phyloP scores from a whole-genome alignment of 1,140 invertebrate genomes.

The Platorchestia sp. region DNA sequence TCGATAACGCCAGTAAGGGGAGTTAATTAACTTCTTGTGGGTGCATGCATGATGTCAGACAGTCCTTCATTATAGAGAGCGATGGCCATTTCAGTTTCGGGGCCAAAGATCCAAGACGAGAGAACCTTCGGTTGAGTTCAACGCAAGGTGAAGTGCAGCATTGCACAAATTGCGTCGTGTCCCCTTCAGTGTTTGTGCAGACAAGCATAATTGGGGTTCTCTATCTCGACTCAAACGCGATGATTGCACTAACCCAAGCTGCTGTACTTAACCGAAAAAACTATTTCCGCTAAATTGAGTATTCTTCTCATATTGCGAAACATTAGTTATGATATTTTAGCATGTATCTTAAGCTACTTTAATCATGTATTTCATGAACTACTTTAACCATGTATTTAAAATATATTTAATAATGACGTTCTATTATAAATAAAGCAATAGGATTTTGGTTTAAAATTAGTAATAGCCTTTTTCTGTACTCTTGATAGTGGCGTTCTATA shows the following conservation, averaged over 20 bases:
- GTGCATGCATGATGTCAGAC: slow-evolving; percentile 44
- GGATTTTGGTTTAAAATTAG: no score
- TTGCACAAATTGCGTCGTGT: slow-evolving; percentile 50
- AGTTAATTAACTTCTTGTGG: slow-evolving; percentile 53
- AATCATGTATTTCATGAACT: no score
- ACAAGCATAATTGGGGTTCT: not conserved
- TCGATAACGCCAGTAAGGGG: slow-evolving; percentile 21
- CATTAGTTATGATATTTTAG: not conserved
- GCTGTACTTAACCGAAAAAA: not conserved
- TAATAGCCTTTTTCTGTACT: no score
- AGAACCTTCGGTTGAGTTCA: not conserved
- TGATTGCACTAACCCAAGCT: not conserved
- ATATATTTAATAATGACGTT: no score
- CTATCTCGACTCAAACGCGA: not conserved
- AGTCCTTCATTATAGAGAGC: slow-evolving; percentile 17
- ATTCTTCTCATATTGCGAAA: not conserved
- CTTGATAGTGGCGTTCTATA: no score
- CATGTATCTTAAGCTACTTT: no score
- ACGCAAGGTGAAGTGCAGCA: not conserved
- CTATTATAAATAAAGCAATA: no score
- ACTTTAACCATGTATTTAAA: no score
- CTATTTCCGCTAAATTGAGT: not conserved
- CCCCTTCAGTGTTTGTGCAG: slow-evolving; percentile 3
- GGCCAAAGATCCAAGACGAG: not conserved
- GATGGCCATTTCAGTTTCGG: slow-evolving; percentile 31